A percentile compares a stretch with the other conserved stretches of the same genome.
These are phyloP conservation scores for Montipora sp. DNA, from an alignment of 64 coral and sea anemone genomes.

Conservation along the genomic window DNA sequence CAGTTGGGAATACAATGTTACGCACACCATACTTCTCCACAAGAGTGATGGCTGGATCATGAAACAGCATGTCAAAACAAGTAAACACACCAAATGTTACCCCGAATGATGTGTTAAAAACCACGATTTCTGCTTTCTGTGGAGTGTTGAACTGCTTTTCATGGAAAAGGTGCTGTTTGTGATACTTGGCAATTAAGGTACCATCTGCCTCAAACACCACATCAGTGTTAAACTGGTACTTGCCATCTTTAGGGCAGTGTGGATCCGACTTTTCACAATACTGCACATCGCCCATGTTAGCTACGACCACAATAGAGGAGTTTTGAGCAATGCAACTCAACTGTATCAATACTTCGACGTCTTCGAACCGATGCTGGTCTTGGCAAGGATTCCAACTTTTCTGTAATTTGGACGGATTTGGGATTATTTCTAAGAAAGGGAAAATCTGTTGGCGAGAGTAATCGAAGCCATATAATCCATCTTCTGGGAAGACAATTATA, in stretches of 20 bases:
- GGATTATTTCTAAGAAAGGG: slow-evolving; percentile 89
- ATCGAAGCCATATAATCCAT: slow-evolving; percentile 84
- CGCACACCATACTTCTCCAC: slow-evolving; percentile 75
- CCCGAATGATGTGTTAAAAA: slow-evolving; percentile 84
- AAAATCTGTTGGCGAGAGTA: slow-evolving; percentile 57
- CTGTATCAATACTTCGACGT: slow-evolving; percentile 73
- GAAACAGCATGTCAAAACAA: slow-evolving; percentile 96
- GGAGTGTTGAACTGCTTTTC: slow-evolving; percentile 89
- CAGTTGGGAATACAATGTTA: slow-evolving; percentile 94
- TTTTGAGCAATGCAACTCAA: slow-evolving; percentile 91
- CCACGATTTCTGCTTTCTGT: slow-evolving; percentile 72
- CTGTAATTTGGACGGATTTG: slow-evolving; percentile 38
- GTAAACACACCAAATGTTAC: slow-evolving; percentile 97
- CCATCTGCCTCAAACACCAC: slow-evolving; percentile 90
- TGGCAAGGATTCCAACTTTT: slow-evolving; percentile 77
- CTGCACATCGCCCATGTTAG: slow-evolving; percentile 97
- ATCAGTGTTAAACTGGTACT: slow-evolving; percentile 97
- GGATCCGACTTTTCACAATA: slow-evolving; percentile 75
- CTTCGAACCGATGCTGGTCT: slow-evolving; percentile 61
- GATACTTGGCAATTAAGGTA: slow-evolving; percentile 89
- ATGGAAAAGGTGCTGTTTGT: slow-evolving; percentile 90
- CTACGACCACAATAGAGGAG: slow-evolving; percentile 87
- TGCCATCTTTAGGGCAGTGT: slow-evolving; percentile 84
- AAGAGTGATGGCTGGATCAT: slow-evolving; percentile 81
- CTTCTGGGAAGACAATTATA: slow-evolving; percentile 96